Conservation (phyloP, 2,888 invertebrate species). For the Deladenus siricidicola region DNA sequence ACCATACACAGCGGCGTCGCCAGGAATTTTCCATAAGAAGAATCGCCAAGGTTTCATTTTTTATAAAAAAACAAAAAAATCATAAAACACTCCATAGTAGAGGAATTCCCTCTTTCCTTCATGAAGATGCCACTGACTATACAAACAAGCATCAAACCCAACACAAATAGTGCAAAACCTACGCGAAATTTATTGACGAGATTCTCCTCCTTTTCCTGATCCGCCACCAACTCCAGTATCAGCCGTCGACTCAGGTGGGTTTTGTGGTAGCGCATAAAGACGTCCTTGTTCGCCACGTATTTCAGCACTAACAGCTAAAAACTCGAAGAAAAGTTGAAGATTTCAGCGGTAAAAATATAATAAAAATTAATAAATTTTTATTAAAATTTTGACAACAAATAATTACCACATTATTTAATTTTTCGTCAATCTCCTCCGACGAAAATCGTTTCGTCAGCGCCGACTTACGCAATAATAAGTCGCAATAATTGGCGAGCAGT, state of each 20-base stretch:
- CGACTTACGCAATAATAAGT: constrained; percentile 91
- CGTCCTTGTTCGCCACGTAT: constrained; percentile 98
- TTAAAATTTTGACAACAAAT: not conserved
- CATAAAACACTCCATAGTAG: not conserved
- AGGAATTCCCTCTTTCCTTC: not conserved
- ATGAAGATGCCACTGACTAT: not conserved
- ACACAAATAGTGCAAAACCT: too few relatives aligned
- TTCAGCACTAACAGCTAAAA: constrained; percentile 76
- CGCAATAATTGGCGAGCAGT: constrained; percentile 96
- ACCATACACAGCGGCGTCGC: not conserved
- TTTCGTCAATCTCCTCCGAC: constrained; percentile 88
- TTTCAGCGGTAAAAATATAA: not conserved
- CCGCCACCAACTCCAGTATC: constrained; percentile 93
- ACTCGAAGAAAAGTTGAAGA: too few relatives aligned
- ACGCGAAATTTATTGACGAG: constrained; percentile 85
- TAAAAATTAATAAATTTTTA: not conserved
- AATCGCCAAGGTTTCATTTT: too few relatives aligned
- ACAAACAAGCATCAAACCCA: not conserved
- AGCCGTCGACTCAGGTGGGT: constrained; percentile 88
- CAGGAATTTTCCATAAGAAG: not conserved
- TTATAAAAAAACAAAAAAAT: too few relatives aligned
- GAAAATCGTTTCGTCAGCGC: constrained; percentile 90
- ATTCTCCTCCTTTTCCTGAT: constrained; percentile 97
- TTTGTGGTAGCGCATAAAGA: constrained; percentile 98
- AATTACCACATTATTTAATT: constrained; percentile 76